Percentiles rank a stretch among this genome's conserved stretches.
Conservation (phyloP, 2,888 invertebrate species). For the Tetranychus truncatus region DNA sequence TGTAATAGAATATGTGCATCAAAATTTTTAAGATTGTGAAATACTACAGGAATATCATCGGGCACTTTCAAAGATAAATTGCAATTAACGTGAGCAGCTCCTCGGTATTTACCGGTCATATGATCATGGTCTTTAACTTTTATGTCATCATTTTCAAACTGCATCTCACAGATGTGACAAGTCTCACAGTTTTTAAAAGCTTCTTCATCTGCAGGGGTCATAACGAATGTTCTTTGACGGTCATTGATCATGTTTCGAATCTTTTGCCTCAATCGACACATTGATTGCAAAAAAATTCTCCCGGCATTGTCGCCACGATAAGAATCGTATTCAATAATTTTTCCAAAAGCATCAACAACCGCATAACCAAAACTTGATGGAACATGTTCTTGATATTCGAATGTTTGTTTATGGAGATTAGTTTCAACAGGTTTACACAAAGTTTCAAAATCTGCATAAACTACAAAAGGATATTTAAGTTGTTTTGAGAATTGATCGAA, state of each 20-base stretch:
- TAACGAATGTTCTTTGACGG: too few species aligned
- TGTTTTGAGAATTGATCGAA: background rate
- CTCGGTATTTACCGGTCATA: background rate
- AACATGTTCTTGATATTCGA: too few species aligned
- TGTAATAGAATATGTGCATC: background rate
- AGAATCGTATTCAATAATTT: too few species aligned
- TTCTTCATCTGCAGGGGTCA: too few species aligned
- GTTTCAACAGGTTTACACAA: background rate
- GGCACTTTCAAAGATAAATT: background rate
- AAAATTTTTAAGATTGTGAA: conserved; percentile 6
- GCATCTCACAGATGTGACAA: too few species aligned
- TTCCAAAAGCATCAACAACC: too few species aligned
- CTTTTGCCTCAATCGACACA: too few species aligned
- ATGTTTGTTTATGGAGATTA: background rate
- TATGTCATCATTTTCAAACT: background rate
- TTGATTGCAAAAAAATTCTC: too few species aligned
- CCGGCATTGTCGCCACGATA: too few species aligned
- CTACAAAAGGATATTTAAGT: background rate
- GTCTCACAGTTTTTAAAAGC: too few species aligned
- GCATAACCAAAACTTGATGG: too few species aligned
- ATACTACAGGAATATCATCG: background rate
- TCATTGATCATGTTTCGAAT: too few species aligned
- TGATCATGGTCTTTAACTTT: background rate
- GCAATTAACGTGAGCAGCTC: background rate
- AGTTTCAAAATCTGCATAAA: conserved; percentile 2